Percentiles rank a stretch among this genome's conserved stretches.
Conservation (phyloP, 2,888 invertebrate genomes). For the Caenorhabditis zanzibari region DNA sequence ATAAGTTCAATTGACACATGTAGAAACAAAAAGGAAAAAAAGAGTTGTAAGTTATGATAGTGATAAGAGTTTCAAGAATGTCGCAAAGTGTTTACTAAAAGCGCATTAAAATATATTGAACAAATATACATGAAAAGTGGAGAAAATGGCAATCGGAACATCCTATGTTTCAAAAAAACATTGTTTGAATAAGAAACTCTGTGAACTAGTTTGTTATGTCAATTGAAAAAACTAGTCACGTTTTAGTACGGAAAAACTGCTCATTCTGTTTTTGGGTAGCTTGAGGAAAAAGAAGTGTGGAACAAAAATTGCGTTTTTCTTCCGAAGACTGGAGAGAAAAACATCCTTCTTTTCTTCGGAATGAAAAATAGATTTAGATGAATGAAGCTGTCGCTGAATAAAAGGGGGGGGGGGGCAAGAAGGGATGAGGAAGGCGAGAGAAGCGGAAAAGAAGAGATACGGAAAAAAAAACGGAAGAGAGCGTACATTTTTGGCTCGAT, state of each 20-base stretch:
- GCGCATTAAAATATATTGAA: conserved; percentile 42
- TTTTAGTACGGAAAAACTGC: not conserved
- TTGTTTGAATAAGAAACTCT: not conserved
- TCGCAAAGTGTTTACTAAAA: conserved; percentile 34
- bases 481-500: conserved; percentile 27
- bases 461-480: conserved; percentile 24
- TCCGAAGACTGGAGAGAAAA: conserved; percentile 13
- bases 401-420: conserved; percentile 13
- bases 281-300: not conserved
- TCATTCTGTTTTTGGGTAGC: conserved; percentile 2
- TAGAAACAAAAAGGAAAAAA: conserved; percentile 3
- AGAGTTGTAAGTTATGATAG: conserved; percentile 35
- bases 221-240: not conserved
- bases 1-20: conserved; percentile 1
- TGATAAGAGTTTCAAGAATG: conserved; percentile 48
- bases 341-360: conserved; percentile 32
- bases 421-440: not conserved
- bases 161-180: not conserved
- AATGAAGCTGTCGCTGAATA: conserved; percentile 34
- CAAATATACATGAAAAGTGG: conserved; percentile 13
- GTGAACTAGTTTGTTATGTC: not conserved
- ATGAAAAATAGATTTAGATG: conserved; percentile 48
- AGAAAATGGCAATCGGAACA: not conserved
- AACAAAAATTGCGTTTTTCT: not conserved
- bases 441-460: conserved; percentile 28